A percentile compares a stretch with the other conserved stretches of the same genome.
Conservation (phyloP, 2,113 vertebrate genomes). For the Turdus rufiventris region DNA sequence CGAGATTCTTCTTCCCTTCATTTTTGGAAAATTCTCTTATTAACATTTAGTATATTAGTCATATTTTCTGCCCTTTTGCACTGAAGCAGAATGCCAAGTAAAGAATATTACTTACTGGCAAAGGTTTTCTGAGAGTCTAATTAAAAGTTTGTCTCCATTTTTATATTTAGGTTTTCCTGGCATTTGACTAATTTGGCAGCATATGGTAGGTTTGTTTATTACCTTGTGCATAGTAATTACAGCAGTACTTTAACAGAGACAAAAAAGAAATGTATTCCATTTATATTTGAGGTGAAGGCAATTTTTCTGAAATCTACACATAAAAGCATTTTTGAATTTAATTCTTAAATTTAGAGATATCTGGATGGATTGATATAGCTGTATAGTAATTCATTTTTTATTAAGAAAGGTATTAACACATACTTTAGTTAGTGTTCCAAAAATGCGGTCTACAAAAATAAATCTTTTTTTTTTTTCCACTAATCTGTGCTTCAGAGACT, state of each 20-base stretch:
- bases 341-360: not conserved
- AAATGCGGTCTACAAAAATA: not conserved
- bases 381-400: not conserved
- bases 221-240: slow-evolving; percentile 49
- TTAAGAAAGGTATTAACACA: not conserved
- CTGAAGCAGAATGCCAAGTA: slow-evolving; percentile 23
- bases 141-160: slow-evolving; percentile 54
- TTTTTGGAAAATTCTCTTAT: not conserved
- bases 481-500: not conserved
- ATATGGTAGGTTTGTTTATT: slow-evolving; percentile 56
- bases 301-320: not conserved
- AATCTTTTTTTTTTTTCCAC: not conserved
- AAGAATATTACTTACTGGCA: slow-evolving; percentile 48
- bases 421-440: not conserved
- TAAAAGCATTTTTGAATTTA: not conserved
- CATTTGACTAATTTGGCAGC: slow-evolving; percentile 61
- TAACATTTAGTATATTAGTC: not conserved
- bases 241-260: slow-evolving; percentile 38
- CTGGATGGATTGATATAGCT: not conserved
- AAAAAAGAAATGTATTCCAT: slow-evolving; percentile 3
- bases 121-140: slow-evolving; percentile 45
- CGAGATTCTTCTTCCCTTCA: not conserved
- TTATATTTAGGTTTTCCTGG: slow-evolving; percentile 59
- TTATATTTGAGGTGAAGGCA: not conserved
- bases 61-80: slow-evolving; percentile 16